phyloP scores from a whole-genome alignment of 1,140 invertebrate genomes.

The Meloidogyne chitwoodi region DNA sequence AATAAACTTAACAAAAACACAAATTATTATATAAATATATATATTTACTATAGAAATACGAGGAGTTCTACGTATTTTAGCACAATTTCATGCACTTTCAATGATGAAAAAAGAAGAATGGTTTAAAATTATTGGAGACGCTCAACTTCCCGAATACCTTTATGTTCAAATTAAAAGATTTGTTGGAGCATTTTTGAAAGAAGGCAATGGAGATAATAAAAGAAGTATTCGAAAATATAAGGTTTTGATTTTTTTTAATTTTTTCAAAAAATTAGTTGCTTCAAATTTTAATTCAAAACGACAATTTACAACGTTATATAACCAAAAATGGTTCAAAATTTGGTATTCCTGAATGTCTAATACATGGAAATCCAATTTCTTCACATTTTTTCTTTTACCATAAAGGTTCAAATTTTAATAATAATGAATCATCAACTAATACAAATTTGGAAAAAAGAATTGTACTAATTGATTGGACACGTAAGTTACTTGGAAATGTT shows the following conservation, averaged over 20 bases:
- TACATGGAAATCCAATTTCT: conserved; percentile 50
- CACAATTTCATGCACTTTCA: conserved; percentile 43
- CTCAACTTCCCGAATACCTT: conserved; percentile 27
- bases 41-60: conserved; percentile 19
- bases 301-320: conserved; percentile 1
- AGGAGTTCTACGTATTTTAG: conserved; percentile 40
- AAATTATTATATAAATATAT: conserved; percentile 20
- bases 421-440: background rate
- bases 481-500: conserved; percentile 24
- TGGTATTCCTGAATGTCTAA: conserved; percentile 3
- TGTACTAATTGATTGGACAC: conserved; percentile 53
- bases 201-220: background rate
- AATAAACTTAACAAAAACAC: background rate
- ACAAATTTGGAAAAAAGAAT: conserved; percentile 14
- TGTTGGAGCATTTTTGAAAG: background rate
- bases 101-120: conserved; percentile 27
- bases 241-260: background rate
- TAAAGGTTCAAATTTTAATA: background rate
- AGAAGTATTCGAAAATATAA: background rate
- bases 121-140: conserved; percentile 3
- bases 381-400: conserved; percentile 47
- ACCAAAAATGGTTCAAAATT: conserved; percentile 4
- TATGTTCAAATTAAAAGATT: conserved; percentile 36
- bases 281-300: background rate
- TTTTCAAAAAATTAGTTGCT: background rate